phyloP scores from a whole-genome alignment of 2,113 vertebrate genomes.

The Oreochromis niloticus region DNA sequence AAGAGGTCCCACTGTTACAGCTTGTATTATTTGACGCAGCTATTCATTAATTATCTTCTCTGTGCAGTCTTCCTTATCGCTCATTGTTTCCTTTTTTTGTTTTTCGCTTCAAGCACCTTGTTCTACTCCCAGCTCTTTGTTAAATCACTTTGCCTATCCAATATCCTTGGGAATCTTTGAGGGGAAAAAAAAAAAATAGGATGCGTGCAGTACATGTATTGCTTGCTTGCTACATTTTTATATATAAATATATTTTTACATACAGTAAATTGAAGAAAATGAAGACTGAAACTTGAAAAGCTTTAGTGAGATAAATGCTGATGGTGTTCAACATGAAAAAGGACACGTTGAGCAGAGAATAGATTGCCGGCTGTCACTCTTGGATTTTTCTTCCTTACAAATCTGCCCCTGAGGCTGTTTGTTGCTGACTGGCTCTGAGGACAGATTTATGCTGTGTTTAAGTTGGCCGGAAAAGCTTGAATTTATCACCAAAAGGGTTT shows the following conservation, averaged over 20 bases:
- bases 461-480: conserved; percentile 37
- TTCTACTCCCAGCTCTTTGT: conserved; percentile 63
- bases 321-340: background rate
- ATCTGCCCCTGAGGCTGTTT: conserved; percentile 22
- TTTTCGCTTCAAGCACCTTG: conserved; percentile 55
- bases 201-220: background rate
- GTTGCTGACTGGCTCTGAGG: background rate
- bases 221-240: background rate
- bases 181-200: background rate
- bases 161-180: conserved; percentile 37
- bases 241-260: background rate
- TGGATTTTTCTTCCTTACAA: background rate
- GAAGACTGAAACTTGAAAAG: background rate
- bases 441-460: conserved; percentile 41
- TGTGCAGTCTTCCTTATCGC: conserved; percentile 50
- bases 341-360: background rate
- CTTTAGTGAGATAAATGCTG: conserved; percentile 20
- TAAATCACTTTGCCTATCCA: conserved; percentile 39
- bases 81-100: conserved; percentile 52
- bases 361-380: conserved; percentile 4
- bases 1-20: conserved; percentile 55
- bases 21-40: conserved; percentile 51
- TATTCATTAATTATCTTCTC: conserved; percentile 70
- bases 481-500: conserved; percentile 30
- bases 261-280: background rate